phyloP scores from a whole-genome alignment of 2,888 invertebrate species.

The Hirtodrosophila alboralis region DNA sequence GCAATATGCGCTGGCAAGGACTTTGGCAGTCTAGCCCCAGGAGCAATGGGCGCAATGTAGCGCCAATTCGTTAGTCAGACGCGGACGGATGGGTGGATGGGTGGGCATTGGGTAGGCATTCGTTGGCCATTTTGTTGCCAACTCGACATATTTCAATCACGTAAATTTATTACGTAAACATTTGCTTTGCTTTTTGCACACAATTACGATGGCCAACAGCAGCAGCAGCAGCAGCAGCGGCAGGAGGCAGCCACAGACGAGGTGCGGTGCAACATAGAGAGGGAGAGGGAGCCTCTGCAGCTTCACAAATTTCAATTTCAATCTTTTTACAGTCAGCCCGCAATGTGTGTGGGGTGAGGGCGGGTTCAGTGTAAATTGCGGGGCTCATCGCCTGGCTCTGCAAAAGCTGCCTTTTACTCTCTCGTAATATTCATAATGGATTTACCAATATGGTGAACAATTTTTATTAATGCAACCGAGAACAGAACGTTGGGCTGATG shows the following conservation, averaged over 20 bases:
- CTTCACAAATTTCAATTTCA: conserved; percentile 78
- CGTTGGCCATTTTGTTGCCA: conserved; percentile 76
- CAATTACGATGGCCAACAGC: conserved; percentile 69
- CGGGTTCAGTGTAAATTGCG: too few species aligned
- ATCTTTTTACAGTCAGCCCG: conserved; percentile 61
- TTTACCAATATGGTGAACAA: conserved; percentile 82
- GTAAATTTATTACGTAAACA: conserved; percentile 83
- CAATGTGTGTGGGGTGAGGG: too few species aligned
- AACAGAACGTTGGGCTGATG: conserved; percentile 4
- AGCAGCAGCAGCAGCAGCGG: conserved; percentile 18
- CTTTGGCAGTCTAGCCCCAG: conserved; percentile 24
- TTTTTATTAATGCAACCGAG: conserved; percentile 80
- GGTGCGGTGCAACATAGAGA: not conserved
- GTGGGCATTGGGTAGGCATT: conserved; percentile 31
- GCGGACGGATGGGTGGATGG: not conserved
- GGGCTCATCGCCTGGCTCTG: too few species aligned
- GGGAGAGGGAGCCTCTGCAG: conserved; percentile 16
- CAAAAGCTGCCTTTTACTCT: conserved; percentile 56
- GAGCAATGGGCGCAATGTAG: conserved; percentile 36
- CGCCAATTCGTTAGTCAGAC: conserved; percentile 71
- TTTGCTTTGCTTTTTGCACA: conserved; percentile 81
- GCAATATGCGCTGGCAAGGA: conserved; percentile 3
- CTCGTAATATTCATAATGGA: conserved; percentile 83
- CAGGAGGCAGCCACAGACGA: conserved; percentile 5
- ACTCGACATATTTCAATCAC: conserved; percentile 83